Evolutionary conservation across 2,888 invertebrate species (phyloP), one percentile per base, ranked within the genome.

Genomic region (Prenolepis imparis): DNA sequence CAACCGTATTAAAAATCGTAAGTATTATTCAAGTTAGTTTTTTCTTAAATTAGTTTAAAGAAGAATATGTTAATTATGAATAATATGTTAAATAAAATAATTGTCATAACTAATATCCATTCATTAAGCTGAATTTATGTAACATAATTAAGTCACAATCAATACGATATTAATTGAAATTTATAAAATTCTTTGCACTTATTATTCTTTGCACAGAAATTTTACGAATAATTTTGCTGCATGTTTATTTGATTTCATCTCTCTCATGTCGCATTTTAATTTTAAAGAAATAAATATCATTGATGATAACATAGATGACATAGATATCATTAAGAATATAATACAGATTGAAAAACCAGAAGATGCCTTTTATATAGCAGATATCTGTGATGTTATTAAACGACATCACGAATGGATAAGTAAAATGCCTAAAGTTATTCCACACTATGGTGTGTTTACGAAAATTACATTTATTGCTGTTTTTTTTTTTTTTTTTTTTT

Each of bases 371-470:
- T 92, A 93, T 68, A 85, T 93, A 8, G 84, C 92, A 59, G 91
- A 94, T 72, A 68, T 93, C 48, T 92, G 89, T 70, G 90, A 91
- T 67, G 85, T 93, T 66, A 83, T 93, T 63, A 83, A 88, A 63
- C 93, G 91, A 81, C 92, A 94, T 82, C 84, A 86, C 15, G 87
- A 92, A 48, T 94, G 94, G 93, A 86, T 90, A 41, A 80, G 80
- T 67, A 90, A 90, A 86, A 91, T 94, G 86, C 94, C 94, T 39
- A 85, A 92, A 86, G 89, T 94, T n/a, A 77, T 88, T 84, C 93
- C 93, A n/a, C 86, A 93, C 78, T 94, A 91, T 82, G 93, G 93
- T 92, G 88, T 15, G 44, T 28, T 24, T 41, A 32, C 44, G 18
- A 28, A 24, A 28, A n/a, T n/a, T n/a, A n/a, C n/a, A n/a, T 44